Conservation (phyloP, 1,140 invertebrate species). For the Cepaea nemoralis region DNA sequence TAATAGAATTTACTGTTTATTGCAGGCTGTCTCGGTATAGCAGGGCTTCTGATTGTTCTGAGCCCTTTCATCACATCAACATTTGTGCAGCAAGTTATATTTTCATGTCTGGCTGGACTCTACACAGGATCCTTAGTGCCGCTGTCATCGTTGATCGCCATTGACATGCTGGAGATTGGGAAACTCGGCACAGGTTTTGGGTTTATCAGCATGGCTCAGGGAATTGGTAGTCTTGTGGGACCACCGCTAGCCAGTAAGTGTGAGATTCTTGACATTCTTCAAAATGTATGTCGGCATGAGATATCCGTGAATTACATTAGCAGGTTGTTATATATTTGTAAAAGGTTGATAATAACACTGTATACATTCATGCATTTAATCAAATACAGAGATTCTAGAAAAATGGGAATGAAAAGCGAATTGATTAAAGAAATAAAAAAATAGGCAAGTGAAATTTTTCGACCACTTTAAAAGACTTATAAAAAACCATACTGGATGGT, state of each 20-base stretch:
- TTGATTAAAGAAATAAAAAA: background rate
- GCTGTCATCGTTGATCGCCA: conserved; percentile 42
- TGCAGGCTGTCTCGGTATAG: conserved; percentile 21
- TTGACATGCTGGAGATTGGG: conserved; percentile 42
- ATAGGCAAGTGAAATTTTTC: no score
- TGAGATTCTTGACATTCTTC: conserved; percentile 19
- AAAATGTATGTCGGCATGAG: background rate
- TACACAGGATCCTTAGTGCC: conserved; percentile 45
- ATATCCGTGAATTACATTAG: background rate
- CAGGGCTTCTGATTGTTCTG: conserved; percentile 4
- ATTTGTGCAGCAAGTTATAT: conserved; percentile 14
- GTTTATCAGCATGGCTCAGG: conserved; percentile 37
- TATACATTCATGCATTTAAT: no score
- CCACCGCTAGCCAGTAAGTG: conserved; percentile 48
- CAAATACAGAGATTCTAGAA: no score
- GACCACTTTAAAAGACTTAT: no score
- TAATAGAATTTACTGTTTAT: no score
- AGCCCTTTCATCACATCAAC: conserved; percentile 25
- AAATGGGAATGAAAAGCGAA: background rate
- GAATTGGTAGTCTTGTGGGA: conserved; percentile 44
- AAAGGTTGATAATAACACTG: background rate
- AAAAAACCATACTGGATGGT: no score
- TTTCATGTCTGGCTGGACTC: conserved; percentile 40
- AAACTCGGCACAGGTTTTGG: conserved; percentile 41
- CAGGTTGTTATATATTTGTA: background rate